Evolutionary conservation across 2,888 invertebrate genomes (phyloP), one percentile per base, ranked within the genome.

Genomic region (Megamerina dolium): DNA sequence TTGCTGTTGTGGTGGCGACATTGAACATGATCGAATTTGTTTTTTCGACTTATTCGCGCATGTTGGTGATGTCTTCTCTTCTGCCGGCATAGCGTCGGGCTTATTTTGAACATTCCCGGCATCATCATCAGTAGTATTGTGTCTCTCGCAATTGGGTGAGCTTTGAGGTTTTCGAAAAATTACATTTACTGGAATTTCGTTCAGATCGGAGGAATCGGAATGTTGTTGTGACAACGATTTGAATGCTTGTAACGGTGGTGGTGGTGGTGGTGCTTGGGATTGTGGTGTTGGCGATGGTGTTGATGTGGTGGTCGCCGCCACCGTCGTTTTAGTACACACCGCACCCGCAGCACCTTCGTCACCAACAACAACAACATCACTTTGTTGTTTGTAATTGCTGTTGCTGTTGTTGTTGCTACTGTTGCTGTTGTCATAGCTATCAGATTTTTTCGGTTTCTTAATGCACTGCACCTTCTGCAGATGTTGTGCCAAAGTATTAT

Each of bases 111-210:
- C 19, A n/a, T n/a, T n/a, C n/a, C n/a, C n/a, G n/a, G n/a, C n/a
- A n/a, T n/a, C n/a, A n/a, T n/a, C n/a, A n/a, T n/a, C n/a, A n/a
- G n/a, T n/a, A n/a, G n/a, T n/a, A n/a, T n/a, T n/a, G n/a, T n/a
- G n/a, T n/a, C n/a, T n/a, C n/a, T n/a, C n/a, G n/a, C n/a, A n/a
- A n/a, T n/a, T n/a, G n/a, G n/a, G n/a, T 37, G 8, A 17, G 2
- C 5, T 29, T 29, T 29, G 29, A 8, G 63, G 59, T 52, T 59
- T 64, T 35, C 68, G 61, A 48, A 66, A 68, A 45, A 68, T 68
- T 48, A 67, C 68, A 57, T 66, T 68, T 49, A 68, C 69, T 53
- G 68, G 69, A 53, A 68, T 68, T 57, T 69, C 67, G 49, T 64
- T 64, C 50, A 64, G 57, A 57, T 66, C 65, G 48, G 48, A n/a